Conservation (phyloP, 1,140 invertebrate genomes). For the Vanessa atalanta region DNA sequence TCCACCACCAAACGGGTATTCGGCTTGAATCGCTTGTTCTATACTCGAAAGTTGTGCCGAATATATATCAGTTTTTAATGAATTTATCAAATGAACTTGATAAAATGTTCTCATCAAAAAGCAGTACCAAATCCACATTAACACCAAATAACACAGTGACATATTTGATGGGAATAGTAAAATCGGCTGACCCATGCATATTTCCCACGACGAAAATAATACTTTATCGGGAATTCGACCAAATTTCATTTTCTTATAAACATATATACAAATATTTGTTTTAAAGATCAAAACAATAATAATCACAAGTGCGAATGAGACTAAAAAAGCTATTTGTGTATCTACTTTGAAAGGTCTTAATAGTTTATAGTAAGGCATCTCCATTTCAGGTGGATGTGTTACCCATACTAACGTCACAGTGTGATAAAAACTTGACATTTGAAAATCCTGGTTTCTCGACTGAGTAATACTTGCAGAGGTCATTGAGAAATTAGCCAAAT, state of each 20-base stretch:
- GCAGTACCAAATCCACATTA: constrained; percentile 67
- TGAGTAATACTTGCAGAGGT: constrained; percentile 60
- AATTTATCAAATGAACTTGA: constrained; percentile 62
- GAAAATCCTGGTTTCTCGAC: constrained; percentile 52
- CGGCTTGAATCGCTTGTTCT: constrained; percentile 53
- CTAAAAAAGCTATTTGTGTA: constrained; percentile 44
- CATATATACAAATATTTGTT: constrained; percentile 33
- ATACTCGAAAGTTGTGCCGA: constrained; percentile 49
- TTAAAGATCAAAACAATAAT: constrained; percentile 46
- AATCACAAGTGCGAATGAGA: constrained; percentile 49
- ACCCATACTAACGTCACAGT: constrained; percentile 53
- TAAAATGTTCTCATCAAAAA: constrained; percentile 67
- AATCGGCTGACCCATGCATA: constrained; percentile 61
- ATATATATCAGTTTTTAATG: constrained; percentile 57
- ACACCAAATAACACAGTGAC: constrained; percentile 42
- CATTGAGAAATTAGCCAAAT: constrained; percentile 69
- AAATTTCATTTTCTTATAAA: constrained; percentile 28
- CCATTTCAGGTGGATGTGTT: constrained; percentile 51
- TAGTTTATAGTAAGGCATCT: constrained; percentile 57
- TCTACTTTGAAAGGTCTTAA: constrained; percentile 53
- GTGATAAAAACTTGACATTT: constrained; percentile 59
- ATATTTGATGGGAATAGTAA: constrained; percentile 51
- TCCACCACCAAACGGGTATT: constrained; percentile 61
- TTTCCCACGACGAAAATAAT: constrained; percentile 60
- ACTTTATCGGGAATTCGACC: constrained; percentile 38